phyloP scores from a whole-genome alignment of 2,888 invertebrate genomes.

The Perizoma affinitatum region DNA sequence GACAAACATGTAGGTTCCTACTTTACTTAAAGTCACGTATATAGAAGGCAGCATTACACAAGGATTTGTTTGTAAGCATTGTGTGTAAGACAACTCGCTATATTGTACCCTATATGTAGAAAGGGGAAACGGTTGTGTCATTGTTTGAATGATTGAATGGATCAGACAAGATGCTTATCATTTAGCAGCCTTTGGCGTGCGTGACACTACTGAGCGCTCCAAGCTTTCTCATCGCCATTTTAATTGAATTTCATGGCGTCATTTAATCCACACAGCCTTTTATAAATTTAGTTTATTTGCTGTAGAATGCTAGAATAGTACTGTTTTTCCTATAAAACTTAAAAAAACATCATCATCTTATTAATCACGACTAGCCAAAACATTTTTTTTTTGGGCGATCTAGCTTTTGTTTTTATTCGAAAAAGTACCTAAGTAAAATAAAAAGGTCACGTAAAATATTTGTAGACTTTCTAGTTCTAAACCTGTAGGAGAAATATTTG shows the following conservation, averaged over 20 bases:
- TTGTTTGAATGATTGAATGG: constrained; percentile 17
- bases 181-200: constrained; percentile 7
- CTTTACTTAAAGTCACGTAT: neutral
- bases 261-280: neutral
- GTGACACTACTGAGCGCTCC: constrained; percentile 7
- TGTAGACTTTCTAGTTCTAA: no score
- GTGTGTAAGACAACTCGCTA: no score
- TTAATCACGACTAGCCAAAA: no score
- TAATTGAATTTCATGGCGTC: constrained; percentile 5
- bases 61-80: neutral
- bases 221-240: constrained; percentile 20
- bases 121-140: constrained; percentile 5
- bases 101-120: neutral
- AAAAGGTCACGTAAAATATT: no score
- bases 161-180: constrained; percentile 10
- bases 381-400: no score
- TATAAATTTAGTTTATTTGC: no score
- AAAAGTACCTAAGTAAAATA: no score
- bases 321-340: no score
- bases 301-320: no score
- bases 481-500: no score
- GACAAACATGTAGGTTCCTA: neutral
- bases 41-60: neutral
- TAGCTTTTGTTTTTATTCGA: no score
- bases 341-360: no score